These are phyloP conservation scores for Eudemis profundana DNA, from an alignment of 2,888 invertebrate genomes.

Conservation along the genomic window DNA sequence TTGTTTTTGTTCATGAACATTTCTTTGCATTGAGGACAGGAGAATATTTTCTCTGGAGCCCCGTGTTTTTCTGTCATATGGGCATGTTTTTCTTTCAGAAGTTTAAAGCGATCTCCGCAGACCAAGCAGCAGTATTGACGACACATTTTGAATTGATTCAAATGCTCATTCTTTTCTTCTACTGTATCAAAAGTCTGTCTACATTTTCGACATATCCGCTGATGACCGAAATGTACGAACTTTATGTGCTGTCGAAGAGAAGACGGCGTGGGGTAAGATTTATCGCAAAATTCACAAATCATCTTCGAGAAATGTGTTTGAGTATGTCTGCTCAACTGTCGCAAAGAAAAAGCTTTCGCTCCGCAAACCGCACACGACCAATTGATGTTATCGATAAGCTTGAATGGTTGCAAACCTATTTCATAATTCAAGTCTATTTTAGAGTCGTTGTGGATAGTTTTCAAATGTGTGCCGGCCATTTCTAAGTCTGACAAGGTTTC, in stretches of 20 bases:
- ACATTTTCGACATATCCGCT: slow-evolving; percentile 58
- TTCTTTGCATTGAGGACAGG: slow-evolving; percentile 58
- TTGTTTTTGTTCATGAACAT: slow-evolving; percentile 58
- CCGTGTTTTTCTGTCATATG: slow-evolving; percentile 60
- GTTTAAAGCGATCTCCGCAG: slow-evolving; percentile 64
- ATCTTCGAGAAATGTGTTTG: slow-evolving; percentile 51
- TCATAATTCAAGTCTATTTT: slow-evolving; percentile 40
- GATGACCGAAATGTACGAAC: slow-evolving; percentile 52
- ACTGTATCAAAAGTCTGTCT: slow-evolving; percentile 56
- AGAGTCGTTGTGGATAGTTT: slow-evolving; percentile 36
- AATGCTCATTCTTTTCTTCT: slow-evolving; percentile 62
- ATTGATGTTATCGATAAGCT: slow-evolving; percentile 37
- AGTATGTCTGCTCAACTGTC: slow-evolving; percentile 51
- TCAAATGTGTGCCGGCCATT: slow-evolving; percentile 45
- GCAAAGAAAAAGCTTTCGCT: slow-evolving; percentile 45
- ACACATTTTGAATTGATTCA: slow-evolving; percentile 58
- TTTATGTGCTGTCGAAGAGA: slow-evolving; percentile 49
- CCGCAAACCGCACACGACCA: slow-evolving; percentile 47
- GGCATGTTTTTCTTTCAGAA: slow-evolving; percentile 55
- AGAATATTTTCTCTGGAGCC: slow-evolving; percentile 51
- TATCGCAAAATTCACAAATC: slow-evolving; percentile 52
- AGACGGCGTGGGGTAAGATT: slow-evolving; percentile 40
- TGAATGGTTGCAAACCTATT: slow-evolving; percentile 46
- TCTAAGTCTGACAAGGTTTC: slow-evolving; percentile 42
- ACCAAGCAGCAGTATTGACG: slow-evolving; percentile 62